Base-by-base conservation (phyloP, 2,888 invertebrate genomes). In the Eristalinus aeneus region DNA sequence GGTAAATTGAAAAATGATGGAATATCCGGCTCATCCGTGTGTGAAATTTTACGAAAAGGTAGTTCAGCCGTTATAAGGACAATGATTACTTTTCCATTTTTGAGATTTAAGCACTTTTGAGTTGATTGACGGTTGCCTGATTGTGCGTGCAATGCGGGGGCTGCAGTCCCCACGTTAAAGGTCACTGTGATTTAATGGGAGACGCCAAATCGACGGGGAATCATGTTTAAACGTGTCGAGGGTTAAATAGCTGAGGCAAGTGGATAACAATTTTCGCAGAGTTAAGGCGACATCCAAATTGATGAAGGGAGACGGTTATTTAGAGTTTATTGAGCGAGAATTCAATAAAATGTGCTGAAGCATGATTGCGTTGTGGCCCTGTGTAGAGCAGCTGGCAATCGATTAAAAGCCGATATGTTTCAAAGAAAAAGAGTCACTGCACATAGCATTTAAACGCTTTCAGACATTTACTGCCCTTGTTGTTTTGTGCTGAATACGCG, bases 1-100 rank as follows among this genome's bases (percentile, higher is more conserved):
- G 83, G 69, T 79, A 84, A 75, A 84, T 84, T 84, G 84, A 84
- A 84, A 84, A 75, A 84, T 84, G 79, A 84, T 84, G 65, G 71
- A 84, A 84, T 79, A 84, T 84, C 67, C 84, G 79, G 75, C 65
- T 79, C 79, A 84, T 32, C 84, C 69, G 36, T 75, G 84, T 75
- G 75, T n/a, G 75, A 84, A 84, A 84, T 84, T 79, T 61, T 46
- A 60, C 39, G 60, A 67, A 79, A n/a, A 69, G n/a, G 65, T 67
- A 64, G 60, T 75, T 84, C 61, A 79, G 60, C 67, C 72, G 61
- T 77, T 82, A 74, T 80, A 68, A 60, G 65, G 65, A 76, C 71
- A 71, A 39, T 76, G 71, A 60, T 72, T 76, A 46, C 36, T 54
- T 67, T 82, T 77, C 46, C 78, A 78, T 78, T 71, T 78, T 78